These are phyloP conservation scores for Pungitius pungitius DNA, from an alignment of 2,113 vertebrate genomes.

Conservation along the genomic window DNA sequence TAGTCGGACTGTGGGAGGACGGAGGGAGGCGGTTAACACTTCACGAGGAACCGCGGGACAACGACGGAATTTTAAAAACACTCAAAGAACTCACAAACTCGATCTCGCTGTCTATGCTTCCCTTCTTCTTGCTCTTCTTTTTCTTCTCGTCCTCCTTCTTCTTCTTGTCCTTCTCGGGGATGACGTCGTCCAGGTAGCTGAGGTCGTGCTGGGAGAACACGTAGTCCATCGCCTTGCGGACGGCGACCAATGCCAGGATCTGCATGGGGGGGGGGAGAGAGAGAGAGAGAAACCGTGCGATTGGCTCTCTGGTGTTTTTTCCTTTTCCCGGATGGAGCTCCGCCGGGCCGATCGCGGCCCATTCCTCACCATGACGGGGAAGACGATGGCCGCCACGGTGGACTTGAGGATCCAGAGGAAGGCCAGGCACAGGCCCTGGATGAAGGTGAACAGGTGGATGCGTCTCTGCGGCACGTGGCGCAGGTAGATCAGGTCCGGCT, in stretches of 20 bases:
- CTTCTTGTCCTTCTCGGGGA: constrained; percentile 99
- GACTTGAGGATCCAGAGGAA: constrained; percentile 98
- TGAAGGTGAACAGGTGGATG: constrained; percentile 96
- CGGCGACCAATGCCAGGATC: constrained; percentile 95
- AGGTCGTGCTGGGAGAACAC: constrained; percentile 97
- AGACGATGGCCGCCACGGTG: constrained; percentile 96
- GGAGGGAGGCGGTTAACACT: constrained; percentile 67
- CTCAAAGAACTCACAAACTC: constrained; percentile 87
- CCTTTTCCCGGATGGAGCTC: background rate
- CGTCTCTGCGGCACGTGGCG: constrained; percentile 94
- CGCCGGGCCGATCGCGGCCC: background rate
- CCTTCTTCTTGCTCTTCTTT: constrained; percentile 97
- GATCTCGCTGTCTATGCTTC: constrained; percentile 93
- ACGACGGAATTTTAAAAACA: background rate
- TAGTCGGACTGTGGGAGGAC: constrained; percentile 95
- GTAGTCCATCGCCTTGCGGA: constrained; percentile 98
- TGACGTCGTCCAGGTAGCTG: constrained; percentile 96
- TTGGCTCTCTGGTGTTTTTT: background rate
- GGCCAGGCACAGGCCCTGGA: constrained; percentile 92
- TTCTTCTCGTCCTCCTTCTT: constrained; percentile 99
- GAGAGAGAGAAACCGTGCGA: background rate
- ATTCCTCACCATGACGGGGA: constrained; percentile 94
- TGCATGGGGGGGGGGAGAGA: constrained; percentile 52
- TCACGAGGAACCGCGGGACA: constrained; percentile 23
- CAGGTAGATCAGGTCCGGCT: constrained; percentile 98